Evolutionary conservation across 2,113 vertebrate species (phyloP).

Genomic region (Lophochroa leadbeateri): DNA sequence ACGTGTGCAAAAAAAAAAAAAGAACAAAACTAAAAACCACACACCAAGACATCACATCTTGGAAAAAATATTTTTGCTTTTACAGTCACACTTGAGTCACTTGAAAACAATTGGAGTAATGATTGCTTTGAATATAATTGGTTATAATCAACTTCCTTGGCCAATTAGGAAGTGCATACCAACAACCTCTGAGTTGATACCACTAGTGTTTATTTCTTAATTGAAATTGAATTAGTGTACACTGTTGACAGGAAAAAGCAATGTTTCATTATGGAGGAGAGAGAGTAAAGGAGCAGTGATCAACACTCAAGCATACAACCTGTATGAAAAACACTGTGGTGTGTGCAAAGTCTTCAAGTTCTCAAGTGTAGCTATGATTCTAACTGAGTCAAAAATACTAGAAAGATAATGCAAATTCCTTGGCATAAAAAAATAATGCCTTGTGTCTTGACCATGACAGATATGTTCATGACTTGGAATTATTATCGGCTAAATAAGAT

Average conservation of each 20-base stretch:
- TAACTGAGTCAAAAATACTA: not conserved
- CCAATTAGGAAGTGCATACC: not conserved
- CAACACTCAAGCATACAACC: not conserved
- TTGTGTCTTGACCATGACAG: not conserved
- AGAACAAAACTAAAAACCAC: not conserved
- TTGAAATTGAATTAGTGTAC: not conserved
- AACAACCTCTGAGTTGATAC: not conserved
- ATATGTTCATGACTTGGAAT: not conserved
- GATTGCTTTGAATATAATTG: not conserved
- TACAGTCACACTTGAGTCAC: not conserved
- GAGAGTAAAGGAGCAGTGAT: not conserved
- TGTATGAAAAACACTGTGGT: not conserved
- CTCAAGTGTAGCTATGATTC: not conserved
- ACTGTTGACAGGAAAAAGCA: not conserved
- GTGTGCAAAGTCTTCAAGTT: not conserved
- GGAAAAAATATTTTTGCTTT: not conserved
- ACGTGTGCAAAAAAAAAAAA: fast-evolving
- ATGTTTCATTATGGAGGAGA: not conserved
- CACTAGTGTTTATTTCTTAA: not conserved
- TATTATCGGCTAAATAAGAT: not conserved
- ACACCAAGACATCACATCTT: not conserved
- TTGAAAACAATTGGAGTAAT: not conserved
- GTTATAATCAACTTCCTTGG: not conserved
- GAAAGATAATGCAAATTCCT: not conserved
- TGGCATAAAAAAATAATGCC: not conserved